Base-by-base conservation (phyloP, 2,888 invertebrate genomes). In the Eilema griseolum region DNA sequence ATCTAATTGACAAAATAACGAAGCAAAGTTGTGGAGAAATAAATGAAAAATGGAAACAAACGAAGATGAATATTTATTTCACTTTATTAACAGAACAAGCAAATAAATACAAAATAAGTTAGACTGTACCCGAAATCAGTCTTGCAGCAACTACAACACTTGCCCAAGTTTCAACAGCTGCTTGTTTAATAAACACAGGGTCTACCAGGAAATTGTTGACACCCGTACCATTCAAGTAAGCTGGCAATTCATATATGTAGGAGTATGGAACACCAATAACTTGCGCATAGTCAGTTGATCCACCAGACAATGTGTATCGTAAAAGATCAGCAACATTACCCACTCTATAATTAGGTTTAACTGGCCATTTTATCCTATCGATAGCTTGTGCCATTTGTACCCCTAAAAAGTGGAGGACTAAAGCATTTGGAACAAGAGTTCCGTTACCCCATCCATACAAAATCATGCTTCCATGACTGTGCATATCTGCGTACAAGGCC, bases 391-490 rank as follows among this genome's bases (percentile, higher is more conserved):
- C 93, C 87, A 95, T 94, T 57, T 84, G 77, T 0, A 93, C 89
- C 10, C 90, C 96, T 1, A 93, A 84, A 0, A 84, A 63, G 41
- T 94, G 88, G 0, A 96, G 78, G 20, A 87, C 85, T 0, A 93
- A 84, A 28, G 89, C 93, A 75, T 96, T 96, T 0, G 92, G 90
- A n/a, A 96, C 96, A 71, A 96, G 85, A 1, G 89, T 89, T 59
- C 91, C 90, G 23, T 85, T 86, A 0, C 92, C 94, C 56, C 82
- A 94, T 0, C 92, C 93, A 56, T 81, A 94, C 0, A 94, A 83
- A 41, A 97, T 88, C 87, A 96, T 96, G 79, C 96, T 96, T 37
- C 98, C 98, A 83, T 96, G 98, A 23, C 97, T 97, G 88, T 98
- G 98, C 61, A 98, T 92, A 12, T 97, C 96, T 16, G 98, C 81